A percentile compares a stretch with the other conserved stretches of the same genome.
Evolutionary conservation across 2,888 invertebrate genomes (phyloP).

Genomic region (Apamea epomidion): DNA sequence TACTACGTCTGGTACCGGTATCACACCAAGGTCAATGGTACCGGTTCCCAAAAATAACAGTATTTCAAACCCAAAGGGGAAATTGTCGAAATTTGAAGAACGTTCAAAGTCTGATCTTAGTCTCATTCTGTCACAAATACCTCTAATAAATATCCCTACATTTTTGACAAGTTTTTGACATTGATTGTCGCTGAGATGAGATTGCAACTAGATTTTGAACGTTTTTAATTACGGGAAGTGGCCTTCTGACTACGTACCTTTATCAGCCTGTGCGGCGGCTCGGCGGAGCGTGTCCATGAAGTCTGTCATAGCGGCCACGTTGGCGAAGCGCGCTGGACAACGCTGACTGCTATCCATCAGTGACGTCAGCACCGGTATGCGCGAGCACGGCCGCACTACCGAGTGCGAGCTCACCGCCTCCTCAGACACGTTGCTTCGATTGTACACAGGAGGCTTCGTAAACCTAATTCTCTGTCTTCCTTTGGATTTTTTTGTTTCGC

Average conservation of each 20-base stretch:
- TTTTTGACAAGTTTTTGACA: too few relatives aligned
- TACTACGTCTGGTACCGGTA: background rate
- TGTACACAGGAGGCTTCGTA: background rate
- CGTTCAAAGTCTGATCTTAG: too few relatives aligned
- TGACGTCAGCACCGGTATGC: conserved; percentile 20
- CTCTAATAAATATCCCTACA: too few relatives aligned
- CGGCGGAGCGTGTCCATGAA: background rate
- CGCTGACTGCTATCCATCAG: background rate
- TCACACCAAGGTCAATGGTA: background rate
- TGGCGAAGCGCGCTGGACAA: conserved; percentile 4
- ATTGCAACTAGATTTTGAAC: too few relatives aligned
- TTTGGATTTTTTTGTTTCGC: too few relatives aligned
- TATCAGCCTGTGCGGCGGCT: background rate
- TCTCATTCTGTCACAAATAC: too few relatives aligned
- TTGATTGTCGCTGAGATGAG: too few relatives aligned
- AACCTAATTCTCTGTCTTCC: background rate
- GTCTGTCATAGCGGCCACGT: background rate
- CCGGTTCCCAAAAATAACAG: background rate
- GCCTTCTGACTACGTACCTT: conserved; percentile 4
- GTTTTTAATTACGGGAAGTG: background rate
- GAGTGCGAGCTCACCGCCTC: background rate
- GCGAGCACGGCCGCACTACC: conserved; percentile 2
- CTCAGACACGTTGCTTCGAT: background rate
- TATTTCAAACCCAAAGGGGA: background rate
- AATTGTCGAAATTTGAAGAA: too few relatives aligned